These are phyloP conservation scores for Lagenorhynchus albirostris DNA, from an alignment of 2,113 vertebrate species.

Conservation along the genomic window DNA sequence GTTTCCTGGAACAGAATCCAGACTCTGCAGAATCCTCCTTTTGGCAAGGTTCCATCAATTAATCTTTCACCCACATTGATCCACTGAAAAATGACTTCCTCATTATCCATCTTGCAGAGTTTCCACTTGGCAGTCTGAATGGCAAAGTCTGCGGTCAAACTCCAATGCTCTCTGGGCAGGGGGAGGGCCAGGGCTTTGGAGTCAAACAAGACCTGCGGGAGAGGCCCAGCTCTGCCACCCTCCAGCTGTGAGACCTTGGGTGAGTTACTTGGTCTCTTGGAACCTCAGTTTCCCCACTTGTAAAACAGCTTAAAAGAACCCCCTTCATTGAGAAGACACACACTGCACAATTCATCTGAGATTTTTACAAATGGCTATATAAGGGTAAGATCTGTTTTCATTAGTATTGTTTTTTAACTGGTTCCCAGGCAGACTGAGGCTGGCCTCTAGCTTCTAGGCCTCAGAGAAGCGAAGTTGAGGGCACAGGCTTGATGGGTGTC, in stretches of 20 bases:
- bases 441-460: neutral
- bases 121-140: slow-evolving; percentile 29
- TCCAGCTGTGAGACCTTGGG: neutral
- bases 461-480: neutral
- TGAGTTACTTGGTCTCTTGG: neutral
- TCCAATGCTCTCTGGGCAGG: neutral
- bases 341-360: neutral
- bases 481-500: neutral
- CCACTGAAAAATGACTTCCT: slow-evolving; percentile 63
- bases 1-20: slow-evolving; percentile 33
- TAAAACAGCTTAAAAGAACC: neutral
- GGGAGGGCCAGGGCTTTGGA: neutral
- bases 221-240: neutral
- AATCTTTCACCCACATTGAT: slow-evolving; percentile 56
- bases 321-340: neutral
- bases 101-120: slow-evolving; percentile 38
- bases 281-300: neutral
- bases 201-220: neutral
- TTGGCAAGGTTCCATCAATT: slow-evolving; percentile 43
- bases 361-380: neutral
- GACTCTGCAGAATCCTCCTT: neutral
- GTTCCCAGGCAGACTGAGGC: neutral
- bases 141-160: neutral
- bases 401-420: neutral
- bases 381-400: neutral